Evolutionary conservation across 2,113 vertebrate species (phyloP), one percentile per base, ranked within the genome.

Genomic region (Gallinago paraguaiae): DNA sequence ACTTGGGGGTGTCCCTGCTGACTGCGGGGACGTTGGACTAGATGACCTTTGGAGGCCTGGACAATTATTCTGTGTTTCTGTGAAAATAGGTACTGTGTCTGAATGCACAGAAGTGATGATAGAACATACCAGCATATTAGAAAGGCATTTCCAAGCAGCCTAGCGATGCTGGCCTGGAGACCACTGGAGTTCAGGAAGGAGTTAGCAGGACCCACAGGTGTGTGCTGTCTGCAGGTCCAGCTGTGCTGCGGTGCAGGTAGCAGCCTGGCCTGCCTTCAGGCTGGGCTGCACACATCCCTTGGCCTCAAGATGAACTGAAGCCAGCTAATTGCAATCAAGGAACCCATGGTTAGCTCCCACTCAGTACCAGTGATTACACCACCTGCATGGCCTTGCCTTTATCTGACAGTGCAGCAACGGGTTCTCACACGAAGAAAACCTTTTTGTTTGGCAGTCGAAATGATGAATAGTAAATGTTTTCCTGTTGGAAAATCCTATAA

Each of bases 151-250:
- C 25, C 41, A 50, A 50, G n/a, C 28, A 86, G 39, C 19, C 25
- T 9, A 3, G 48, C 1, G 8, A 41, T 6, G 50, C 61, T 33
- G 65, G 13, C 30, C 50, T 25, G 25, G 60, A 43, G 89, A n/a
- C 6, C 79, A 8, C 45, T 4, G 51, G 27, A 53, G 27, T 14
- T 17, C 19, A 2, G 2, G 5, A 20, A 23, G 39, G 59, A 53
- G 19, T 3, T 2, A 3, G 64, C 3, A 19, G 37, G 1, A 7
- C 10, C 30, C 84, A 23, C 31, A 7, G 37, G 37, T 39, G 10
- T 39, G 37, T 39, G 37, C 37, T 37, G 37, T 8, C 0, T 0
- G 43, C 48, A 33, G 37, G 22, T 4, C 3, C 10, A 43, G 43
- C 15, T 17, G 43, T 7, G 59, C 69, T 45, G n/a, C 9, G 3